Conservation (phyloP, 2,113 vertebrate genomes). For the Tachysurus vachellii region DNA sequence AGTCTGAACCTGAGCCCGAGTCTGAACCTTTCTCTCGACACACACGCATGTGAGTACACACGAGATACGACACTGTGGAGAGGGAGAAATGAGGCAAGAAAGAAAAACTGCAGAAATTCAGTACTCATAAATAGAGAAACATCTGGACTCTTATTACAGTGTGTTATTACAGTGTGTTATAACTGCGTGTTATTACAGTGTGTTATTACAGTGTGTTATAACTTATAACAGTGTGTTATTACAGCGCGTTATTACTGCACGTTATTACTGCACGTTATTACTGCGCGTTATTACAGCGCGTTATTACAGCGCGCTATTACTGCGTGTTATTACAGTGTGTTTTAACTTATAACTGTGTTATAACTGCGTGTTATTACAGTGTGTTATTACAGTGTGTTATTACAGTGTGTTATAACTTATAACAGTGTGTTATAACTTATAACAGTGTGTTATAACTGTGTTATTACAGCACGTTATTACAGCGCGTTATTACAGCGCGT, state of each 20-base stretch:
- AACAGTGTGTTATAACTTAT: too few relatives aligned
- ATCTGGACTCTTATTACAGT: too few relatives aligned
- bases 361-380: neutral
- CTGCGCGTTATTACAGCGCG: too few relatives aligned
- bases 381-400: neutral
- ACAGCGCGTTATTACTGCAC: neutral
- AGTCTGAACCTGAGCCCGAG: neutral
- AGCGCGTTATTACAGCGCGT: neutral
- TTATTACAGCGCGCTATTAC: neutral
- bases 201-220: too few relatives aligned
- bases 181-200: too few relatives aligned
- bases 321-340: neutral
- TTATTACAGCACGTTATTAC: neutral
- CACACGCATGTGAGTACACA: conserved; percentile 92
- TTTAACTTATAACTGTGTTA: neutral
- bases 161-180: too few relatives aligned
- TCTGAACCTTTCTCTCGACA: conserved; percentile 67
- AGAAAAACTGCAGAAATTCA: neutral
- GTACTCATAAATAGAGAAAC: too few relatives aligned
- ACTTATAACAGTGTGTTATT: too few relatives aligned
- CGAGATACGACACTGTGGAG: conserved; percentile 76
- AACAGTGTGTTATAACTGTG: too few relatives aligned
- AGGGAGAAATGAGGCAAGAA: neutral
- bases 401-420: neutral
- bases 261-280: too few relatives aligned